Base-by-base conservation (phyloP, 1,140 invertebrate species). In the Octopus sinensis region DNA sequence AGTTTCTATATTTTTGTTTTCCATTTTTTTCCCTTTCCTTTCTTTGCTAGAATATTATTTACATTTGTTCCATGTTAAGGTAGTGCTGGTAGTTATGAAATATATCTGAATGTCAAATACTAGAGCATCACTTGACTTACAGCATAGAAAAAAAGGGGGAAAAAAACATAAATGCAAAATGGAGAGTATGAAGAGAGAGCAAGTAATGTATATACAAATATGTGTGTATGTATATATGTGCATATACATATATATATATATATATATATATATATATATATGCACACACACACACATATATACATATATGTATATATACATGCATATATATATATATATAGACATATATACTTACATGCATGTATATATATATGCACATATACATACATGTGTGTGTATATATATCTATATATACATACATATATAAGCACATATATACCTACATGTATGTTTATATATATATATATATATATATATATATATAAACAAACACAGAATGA, bases 211-310 rank as follows among this genome's bases (percentile, higher is more conserved):
- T 17, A 12, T 9, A 62, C 56, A 73, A 12, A 73, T 13, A 73
- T 10, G 30, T 13, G 30, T 13, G 30, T 13, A 73, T 13, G 30
- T 13, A 73, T 13, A 73, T 73, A 73, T 73, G 30, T 73, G 30
- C 30, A 73, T 73, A 73, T 73, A 73, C 30, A 71, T 71, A 71
- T 13, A 71, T 71, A 71, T 71, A 71, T 13, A 71, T 71, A 71
- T 71, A 71, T 71, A 71, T 5, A 71, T 12, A 71, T 23, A 71
- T 12, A 71, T 12, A 71, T 12, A 6, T 12, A 71, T 12, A 71
- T 71, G 30, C 30, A 5, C 30, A 71, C 12, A 71, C 12, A 71
- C 30, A 71, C 4, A 71, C 12, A 71, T 12, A 71, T 12, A 13
- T 12, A 71, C 68, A 71, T 71, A 71, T 71, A 71, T 71, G 30